Evolutionary conservation across 2,113 vertebrate genomes (phyloP).

Genomic region (Megaleporinus macrocephalus): DNA sequence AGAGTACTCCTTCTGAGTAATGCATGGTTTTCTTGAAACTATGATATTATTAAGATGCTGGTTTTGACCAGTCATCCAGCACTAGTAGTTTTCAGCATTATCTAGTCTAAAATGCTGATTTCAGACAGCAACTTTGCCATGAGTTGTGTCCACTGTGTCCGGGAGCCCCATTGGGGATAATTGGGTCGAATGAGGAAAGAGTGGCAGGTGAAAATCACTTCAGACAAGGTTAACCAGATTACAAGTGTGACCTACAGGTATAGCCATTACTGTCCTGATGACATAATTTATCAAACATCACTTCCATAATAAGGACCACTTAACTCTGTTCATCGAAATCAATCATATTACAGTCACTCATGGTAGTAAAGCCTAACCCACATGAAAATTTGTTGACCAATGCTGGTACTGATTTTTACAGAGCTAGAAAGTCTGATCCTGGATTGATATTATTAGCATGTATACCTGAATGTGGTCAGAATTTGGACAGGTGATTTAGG

Average conservation of each 20-base stretch:
- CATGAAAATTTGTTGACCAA: not conserved
- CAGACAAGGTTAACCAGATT: conserved; percentile 52
- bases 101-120: not conserved
- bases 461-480: too few relatives aligned
- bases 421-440: too few relatives aligned
- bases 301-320: conserved; percentile 58
- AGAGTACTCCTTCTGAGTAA: too few relatives aligned
- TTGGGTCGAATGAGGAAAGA: conserved; percentile 23
- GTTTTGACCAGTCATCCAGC: conserved; percentile 2
- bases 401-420: too few relatives aligned
- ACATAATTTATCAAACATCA: conserved; percentile 62
- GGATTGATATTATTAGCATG: too few relatives aligned
- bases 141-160: conserved; percentile 15
- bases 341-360: conserved; percentile 7
- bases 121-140: not conserved
- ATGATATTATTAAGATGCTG: not conserved
- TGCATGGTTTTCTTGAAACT: too few relatives aligned
- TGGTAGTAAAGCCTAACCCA: not conserved
- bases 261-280: conserved; percentile 55
- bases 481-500: too few relatives aligned
- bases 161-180: conserved; percentile 27
- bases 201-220: conserved; percentile 37
- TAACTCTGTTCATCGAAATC: conserved; percentile 40
- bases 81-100: not conserved
- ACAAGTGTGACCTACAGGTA: conserved; percentile 42